Percentiles rank a stretch among this genome's conserved stretches.
Evolutionary conservation across 2,797 vertebrate species (phyloP).

Genomic region (Notolabrus celidotus): DNA sequence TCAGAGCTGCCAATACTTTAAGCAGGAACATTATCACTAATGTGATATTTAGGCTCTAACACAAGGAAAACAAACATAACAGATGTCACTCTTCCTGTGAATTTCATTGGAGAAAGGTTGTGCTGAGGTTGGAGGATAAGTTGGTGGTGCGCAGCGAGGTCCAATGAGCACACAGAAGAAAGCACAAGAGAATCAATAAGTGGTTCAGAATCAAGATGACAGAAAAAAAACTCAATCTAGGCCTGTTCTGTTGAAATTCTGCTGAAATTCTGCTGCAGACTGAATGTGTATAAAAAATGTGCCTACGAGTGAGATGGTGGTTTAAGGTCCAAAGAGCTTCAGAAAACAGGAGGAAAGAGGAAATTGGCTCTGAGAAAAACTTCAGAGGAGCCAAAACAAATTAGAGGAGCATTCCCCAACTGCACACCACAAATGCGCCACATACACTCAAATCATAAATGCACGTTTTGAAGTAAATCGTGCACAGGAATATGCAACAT

Average conservation of each 20-base stretch:
- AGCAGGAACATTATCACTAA: constrained; percentile 32
- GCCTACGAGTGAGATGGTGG: too few relatives aligned
- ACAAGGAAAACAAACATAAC: constrained; percentile 35
- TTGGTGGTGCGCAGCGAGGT: too few relatives aligned
- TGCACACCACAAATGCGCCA: background rate
- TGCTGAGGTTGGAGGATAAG: constrained; percentile 10
- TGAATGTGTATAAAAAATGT: too few relatives aligned
- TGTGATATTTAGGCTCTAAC: constrained; percentile 45
- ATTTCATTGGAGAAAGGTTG: constrained; percentile 52
- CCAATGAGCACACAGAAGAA: too few relatives aligned
- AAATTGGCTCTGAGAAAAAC: constrained; percentile 55
- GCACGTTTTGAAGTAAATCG: too few relatives aligned
- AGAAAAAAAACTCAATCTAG: too few relatives aligned
- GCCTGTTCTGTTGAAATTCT: too few relatives aligned
- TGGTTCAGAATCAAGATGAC: too few relatives aligned
- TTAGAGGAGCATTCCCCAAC: constrained; percentile 23
- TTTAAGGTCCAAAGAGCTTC: constrained; percentile 2
- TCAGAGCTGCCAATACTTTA: constrained; percentile 8
- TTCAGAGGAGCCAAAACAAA: constrained; percentile 65
- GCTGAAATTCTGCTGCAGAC: too few relatives aligned
- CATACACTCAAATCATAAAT: too few relatives aligned
- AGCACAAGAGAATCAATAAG: too few relatives aligned
- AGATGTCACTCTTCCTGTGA: constrained; percentile 24
- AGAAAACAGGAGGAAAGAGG: constrained; percentile 43
- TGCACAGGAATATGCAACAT: constrained; percentile 13